These are phyloP conservation scores for Datnioides undecimradiatus DNA, from an alignment of 2,113 vertebrate species.

Conservation along the genomic window DNA sequence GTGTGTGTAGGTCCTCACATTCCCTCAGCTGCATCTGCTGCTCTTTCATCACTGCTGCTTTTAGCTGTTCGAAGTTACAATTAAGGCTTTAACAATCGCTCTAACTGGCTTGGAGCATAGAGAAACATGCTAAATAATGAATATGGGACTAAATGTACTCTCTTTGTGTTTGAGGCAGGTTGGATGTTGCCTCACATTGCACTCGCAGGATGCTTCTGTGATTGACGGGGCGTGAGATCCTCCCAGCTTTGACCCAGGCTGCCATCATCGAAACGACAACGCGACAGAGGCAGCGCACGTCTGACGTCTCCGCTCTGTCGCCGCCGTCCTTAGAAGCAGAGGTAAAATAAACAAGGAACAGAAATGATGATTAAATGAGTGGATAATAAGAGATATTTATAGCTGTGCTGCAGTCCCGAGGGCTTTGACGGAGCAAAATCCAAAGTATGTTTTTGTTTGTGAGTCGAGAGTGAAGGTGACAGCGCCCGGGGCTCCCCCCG, in stretches of 20 bases:
- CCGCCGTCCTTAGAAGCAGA: neutral
- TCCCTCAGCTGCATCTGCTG: neutral
- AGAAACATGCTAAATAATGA: slow-evolving; percentile 33
- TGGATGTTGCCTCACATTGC: neutral
- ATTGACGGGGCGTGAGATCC: slow-evolving; percentile 3
- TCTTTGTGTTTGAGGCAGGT: slow-evolving; percentile 15
- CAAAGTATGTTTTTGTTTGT: slow-evolving; percentile 14
- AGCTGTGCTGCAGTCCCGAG: neutral
- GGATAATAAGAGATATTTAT: slow-evolving; percentile 11
- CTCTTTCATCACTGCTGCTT: slow-evolving; percentile 1
- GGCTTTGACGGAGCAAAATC: neutral
- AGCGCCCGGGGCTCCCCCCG: neutral
- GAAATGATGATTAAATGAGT: neutral
- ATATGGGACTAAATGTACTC: neutral
- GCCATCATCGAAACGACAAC: neutral
- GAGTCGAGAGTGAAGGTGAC: slow-evolving; percentile 9
- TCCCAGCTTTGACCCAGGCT: neutral
- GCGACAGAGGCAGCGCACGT: neutral
- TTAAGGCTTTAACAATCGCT: slow-evolving; percentile 4
- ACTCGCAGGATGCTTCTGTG: neutral
- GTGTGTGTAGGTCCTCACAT: neutral
- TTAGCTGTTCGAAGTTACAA: neutral
- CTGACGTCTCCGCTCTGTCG: neutral
- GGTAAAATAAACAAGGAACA: neutral
- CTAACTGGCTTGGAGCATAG: neutral